Evolutionary conservation across 2,888 invertebrate species (phyloP).

Genomic region (Andrena hattorfiana): DNA sequence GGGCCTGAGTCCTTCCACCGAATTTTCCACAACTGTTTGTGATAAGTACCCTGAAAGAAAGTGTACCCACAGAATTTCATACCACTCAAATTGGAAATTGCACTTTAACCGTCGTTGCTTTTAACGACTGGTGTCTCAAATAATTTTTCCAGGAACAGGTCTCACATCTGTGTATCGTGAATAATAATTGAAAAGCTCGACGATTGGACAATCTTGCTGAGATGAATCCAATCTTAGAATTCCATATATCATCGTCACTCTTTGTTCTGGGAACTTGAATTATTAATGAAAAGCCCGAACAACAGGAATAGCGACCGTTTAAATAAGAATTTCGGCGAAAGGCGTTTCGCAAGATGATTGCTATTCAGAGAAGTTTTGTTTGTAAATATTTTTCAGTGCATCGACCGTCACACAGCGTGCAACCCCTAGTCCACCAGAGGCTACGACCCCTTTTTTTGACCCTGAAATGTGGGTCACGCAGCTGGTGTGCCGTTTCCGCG

Average conservation of each 20-base stretch:
- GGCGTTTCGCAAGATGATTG: neutral
- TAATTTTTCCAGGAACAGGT: too few species aligned
- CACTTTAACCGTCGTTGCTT: too few species aligned
- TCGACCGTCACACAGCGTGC: slow-evolving; percentile 10
- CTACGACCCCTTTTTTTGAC: slow-evolving; percentile 6
- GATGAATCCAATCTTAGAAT: neutral
- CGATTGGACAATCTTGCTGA: neutral
- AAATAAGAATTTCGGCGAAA: neutral
- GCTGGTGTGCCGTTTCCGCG: slow-evolving; percentile 34
- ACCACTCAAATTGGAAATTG: too few species aligned
- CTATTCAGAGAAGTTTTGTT: slow-evolving; percentile 2
- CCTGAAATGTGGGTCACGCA: slow-evolving; percentile 43
- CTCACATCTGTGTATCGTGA: too few species aligned
- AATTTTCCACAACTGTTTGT: too few species aligned
- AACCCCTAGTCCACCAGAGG: slow-evolving; percentile 7
- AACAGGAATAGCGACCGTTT: neutral
- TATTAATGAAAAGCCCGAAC: neutral
- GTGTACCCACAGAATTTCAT: too few species aligned
- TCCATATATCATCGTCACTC: neutral
- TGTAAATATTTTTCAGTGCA: slow-evolving; percentile 14
- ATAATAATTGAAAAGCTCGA: too few species aligned
- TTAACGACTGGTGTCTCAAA: too few species aligned
- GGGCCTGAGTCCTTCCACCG: too few species aligned
- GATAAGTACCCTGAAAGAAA: too few species aligned
- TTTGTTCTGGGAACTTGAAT: neutral